Evolutionary conservation across 2,888 invertebrate species (phyloP).

Genomic region (Drosophila prostipennis): DNA sequence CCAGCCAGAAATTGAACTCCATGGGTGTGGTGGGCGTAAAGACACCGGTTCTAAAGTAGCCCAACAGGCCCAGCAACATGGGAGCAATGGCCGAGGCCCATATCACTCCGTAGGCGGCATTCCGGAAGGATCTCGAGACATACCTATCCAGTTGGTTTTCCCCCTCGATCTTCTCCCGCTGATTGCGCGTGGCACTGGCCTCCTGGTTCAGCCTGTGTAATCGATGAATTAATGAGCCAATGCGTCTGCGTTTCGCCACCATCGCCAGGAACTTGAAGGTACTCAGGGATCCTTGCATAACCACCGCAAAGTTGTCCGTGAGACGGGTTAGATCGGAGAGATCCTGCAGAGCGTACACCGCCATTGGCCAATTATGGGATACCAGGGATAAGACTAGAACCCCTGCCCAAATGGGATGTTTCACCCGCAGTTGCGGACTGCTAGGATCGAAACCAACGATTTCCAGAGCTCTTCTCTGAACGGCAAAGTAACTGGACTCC

Average conservation of each 20-base stretch:
- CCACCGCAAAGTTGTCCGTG: constrained; percentile 42
- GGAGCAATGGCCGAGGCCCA: constrained; percentile 27
- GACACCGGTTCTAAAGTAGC: background rate
- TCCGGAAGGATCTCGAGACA: constrained; percentile 31
- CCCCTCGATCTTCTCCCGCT: constrained; percentile 7
- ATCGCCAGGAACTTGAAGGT: constrained; percentile 44
- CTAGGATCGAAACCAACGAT: constrained; percentile 41
- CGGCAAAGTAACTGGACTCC: constrained; percentile 45
- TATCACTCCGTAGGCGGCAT: constrained; percentile 23
- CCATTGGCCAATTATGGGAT: constrained; percentile 43
- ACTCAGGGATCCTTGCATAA: constrained; percentile 37
- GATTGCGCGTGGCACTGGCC: background rate
- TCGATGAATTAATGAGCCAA: constrained; percentile 33
- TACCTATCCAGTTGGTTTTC: constrained; percentile 36
- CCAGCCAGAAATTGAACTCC: constrained; percentile 57
- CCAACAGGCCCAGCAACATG: constrained; percentile 27
- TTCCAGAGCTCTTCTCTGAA: constrained; percentile 44
- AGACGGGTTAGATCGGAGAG: constrained; percentile 31
- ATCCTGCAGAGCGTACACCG: constrained; percentile 31
- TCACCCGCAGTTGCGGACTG: constrained; percentile 7
- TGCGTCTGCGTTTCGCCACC: constrained; percentile 28
- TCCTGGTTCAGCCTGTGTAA: constrained; percentile 37
- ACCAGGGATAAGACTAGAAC: constrained; percentile 20
- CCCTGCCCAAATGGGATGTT: constrained; percentile 38
- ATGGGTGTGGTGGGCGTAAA: constrained; percentile 50